Conservation (phyloP, 2,113 vertebrate species). For the Ginglymostoma cirratum region DNA sequence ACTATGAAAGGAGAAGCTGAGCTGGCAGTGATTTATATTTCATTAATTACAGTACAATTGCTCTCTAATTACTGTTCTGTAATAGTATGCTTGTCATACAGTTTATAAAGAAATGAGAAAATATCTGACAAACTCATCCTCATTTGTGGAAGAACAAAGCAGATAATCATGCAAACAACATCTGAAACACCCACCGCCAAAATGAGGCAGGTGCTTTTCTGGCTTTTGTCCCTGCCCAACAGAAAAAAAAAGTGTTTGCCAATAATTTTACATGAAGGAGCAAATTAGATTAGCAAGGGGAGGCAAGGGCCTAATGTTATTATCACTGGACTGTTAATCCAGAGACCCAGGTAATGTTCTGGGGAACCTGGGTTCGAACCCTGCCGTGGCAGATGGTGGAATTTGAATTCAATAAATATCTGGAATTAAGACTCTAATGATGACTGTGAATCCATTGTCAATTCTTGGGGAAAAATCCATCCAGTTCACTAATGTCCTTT, state of each 20-base stretch:
- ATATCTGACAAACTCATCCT: background rate
- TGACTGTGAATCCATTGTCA: no score
- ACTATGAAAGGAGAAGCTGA: background rate
- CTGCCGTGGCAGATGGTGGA: no score
- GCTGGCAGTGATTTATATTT: background rate
- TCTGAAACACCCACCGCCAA: background rate
- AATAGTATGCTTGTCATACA: background rate
- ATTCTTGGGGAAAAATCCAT: no score
- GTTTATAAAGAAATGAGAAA: background rate
- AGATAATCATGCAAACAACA: background rate
- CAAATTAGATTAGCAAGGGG: background rate
- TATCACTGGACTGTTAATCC: no score
- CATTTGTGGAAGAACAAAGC: background rate
- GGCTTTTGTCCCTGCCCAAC: background rate
- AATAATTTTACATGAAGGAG: background rate
- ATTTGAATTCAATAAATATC: no score
- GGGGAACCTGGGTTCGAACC: no score
- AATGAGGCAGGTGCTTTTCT: background rate
- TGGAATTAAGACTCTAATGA: no score
- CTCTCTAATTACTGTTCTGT: background rate
- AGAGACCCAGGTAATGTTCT: no score
- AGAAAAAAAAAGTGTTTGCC: background rate
- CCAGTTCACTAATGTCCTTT: no score
- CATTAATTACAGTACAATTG: conserved; percentile 13
- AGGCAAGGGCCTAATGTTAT: no score